Evolutionary conservation across 1,140 invertebrate species (phyloP), one percentile per base, ranked within the genome.

Genomic region (Luehdorfia chinensis): DNA sequence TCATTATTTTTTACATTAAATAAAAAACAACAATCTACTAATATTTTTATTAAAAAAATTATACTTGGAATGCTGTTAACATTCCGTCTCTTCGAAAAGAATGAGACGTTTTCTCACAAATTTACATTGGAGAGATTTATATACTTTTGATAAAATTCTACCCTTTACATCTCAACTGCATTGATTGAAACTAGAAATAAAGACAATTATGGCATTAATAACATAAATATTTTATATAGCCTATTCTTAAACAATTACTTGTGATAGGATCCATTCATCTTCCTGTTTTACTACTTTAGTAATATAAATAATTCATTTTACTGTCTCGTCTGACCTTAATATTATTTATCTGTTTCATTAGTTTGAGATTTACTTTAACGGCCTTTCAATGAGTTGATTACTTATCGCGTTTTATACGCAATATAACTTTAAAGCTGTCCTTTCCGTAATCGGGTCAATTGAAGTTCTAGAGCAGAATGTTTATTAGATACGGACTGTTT

Each of bases 221-320:
- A n/a, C n/a, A n/a, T n/a, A n/a, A n/a, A n/a, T n/a, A n/a, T n/a
- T n/a, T n/a, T n/a, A n/a, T n/a, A 43, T 15, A 30, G 39, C 13
- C 37, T 28, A 43, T 43, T 43, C 25, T 28, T 18, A 43, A 43
- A 43, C 39, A 43, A 43, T 43, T 43, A 43, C 21, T 30, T 12
- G 27, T 43, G 25, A 43, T 25, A n/a, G 21, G 27, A n/a, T 16
- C 14, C 27, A 43, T 43, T 16, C 15, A 43, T 43, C 39, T 30
- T 43, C 39, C 39, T n/a, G 14, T 30, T 43, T 43, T 43, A 43
- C 15, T 16, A 14, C 39, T 2, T 4, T 15, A 30, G 14, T 28
- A 25, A 43, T 25, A 13, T 43, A 43, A 43, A 43, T 43, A 43
- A 30, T 43, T 25, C 39, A 43, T 30, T 43, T 43, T 30, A 43